Conservation (phyloP, 1,140 invertebrate genomes). For the Heterodera schachtii region DNA sequence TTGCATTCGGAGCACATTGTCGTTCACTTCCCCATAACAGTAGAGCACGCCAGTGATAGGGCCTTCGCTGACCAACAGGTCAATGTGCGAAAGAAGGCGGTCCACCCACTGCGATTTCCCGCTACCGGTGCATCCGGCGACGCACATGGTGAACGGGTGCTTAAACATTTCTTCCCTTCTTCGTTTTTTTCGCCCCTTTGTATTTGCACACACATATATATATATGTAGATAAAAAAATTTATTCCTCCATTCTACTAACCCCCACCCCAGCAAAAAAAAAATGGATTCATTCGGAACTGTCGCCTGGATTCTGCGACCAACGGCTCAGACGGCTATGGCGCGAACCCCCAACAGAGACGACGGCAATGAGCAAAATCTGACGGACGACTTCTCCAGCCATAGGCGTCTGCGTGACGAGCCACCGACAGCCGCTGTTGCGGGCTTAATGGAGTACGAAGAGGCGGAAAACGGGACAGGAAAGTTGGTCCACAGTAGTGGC, state of each 20-base stretch:
- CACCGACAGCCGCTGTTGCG: too few species aligned
- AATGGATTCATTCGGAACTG: background rate
- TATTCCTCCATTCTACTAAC: background rate
- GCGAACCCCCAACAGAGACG: background rate
- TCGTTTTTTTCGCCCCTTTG: background rate
- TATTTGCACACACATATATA: background rate
- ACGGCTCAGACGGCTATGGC: too few species aligned
- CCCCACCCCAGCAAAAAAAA: background rate
- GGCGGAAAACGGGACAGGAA: too few species aligned
- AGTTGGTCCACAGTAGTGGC: too few species aligned
- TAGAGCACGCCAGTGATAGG: slow-evolving; percentile 12
- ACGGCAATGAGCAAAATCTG: background rate
- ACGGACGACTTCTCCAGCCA: too few species aligned
- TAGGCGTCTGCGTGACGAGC: too few species aligned
- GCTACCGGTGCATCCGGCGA: slow-evolving; percentile 27
- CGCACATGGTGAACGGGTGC: slow-evolving; percentile 37
- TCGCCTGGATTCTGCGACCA: background rate
- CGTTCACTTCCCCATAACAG: slow-evolving; percentile 36
- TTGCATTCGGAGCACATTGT: slow-evolving; percentile 27
- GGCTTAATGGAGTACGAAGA: too few species aligned
- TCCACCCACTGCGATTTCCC: slow-evolving; percentile 34
- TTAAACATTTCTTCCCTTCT: slow-evolving; percentile 19
- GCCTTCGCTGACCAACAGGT: background rate
- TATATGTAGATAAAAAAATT: background rate
- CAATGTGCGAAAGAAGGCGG: slow-evolving; percentile 7